These are phyloP conservation scores for Aphelinus atriplicis DNA, from an alignment of 1,140 invertebrate genomes.

Conservation along the genomic window DNA sequence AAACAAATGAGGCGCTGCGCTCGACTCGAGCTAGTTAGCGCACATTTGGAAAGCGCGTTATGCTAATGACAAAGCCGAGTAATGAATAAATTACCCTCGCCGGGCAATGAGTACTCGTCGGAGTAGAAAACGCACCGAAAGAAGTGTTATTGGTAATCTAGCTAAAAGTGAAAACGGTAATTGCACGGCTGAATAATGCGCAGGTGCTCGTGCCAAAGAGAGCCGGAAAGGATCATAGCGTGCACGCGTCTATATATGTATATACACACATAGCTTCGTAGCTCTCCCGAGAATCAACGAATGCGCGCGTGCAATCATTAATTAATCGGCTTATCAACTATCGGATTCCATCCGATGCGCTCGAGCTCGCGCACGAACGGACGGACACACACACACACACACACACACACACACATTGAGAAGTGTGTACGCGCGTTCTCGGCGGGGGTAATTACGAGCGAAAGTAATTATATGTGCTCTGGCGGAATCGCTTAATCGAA, in stretches of 20 bases:
- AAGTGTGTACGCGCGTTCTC: no score
- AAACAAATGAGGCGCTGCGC: no score
- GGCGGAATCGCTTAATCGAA: slow-evolving; percentile 16
- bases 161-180: slow-evolving; percentile 25
- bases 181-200: slow-evolving; percentile 10
- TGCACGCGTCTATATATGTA: not conserved
- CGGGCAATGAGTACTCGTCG: not conserved
- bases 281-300: not conserved
- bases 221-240: no score
- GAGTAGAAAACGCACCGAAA: not conserved
- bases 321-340: slow-evolving; percentile 14
- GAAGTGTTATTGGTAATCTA: slow-evolving; percentile 10
- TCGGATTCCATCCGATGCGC: not conserved
- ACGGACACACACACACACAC: not conserved
- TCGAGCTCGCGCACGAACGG: not conserved
- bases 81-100: not conserved
- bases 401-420: not conserved
- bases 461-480: slow-evolving; percentile 1
- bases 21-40: not conserved
- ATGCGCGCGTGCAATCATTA: not conserved
- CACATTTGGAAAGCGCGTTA: not conserved
- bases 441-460: not conserved
- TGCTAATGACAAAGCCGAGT: slow-evolving; percentile 6
- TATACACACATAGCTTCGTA: not conserved
- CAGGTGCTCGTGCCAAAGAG: no score